Conservation (phyloP, 2,888 invertebrate genomes). For the Sesia apiformis region DNA sequence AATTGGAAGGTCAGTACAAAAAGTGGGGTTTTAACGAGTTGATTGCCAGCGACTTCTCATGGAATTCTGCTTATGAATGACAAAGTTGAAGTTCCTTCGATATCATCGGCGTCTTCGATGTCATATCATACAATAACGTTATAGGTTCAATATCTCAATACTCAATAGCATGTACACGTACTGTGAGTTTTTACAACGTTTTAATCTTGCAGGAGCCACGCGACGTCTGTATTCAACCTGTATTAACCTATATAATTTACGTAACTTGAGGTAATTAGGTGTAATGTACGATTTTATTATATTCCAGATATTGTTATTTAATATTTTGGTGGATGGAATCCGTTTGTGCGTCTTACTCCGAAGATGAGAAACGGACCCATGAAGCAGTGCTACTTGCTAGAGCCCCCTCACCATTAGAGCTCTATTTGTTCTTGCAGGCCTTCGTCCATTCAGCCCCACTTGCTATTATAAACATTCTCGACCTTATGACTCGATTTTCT, state of each 20-base stretch:
- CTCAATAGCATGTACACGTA: too few species aligned
- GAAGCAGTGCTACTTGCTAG: constrained; percentile 76
- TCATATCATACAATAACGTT: too few species aligned
- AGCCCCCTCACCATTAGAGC: constrained; percentile 80
- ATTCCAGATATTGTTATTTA: constrained; percentile 77
- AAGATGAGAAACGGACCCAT: constrained; percentile 73
- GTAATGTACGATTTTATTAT: constrained; percentile 4
- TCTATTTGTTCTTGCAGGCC: constrained; percentile 85
- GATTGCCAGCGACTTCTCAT: too few species aligned
- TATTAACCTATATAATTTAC: too few species aligned
- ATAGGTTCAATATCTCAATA: too few species aligned
- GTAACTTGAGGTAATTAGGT: neutral
- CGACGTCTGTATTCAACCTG: too few species aligned
- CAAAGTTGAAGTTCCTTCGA: too few species aligned
- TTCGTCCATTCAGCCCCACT: constrained; percentile 86
- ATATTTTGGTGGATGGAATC: constrained; percentile 87
- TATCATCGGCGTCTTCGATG: too few species aligned
- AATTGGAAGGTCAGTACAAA: constrained; percentile 70
- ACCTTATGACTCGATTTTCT: constrained; percentile 76
- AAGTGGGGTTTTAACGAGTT: too few species aligned
- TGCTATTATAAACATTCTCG: constrained; percentile 67
- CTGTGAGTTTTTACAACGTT: too few species aligned
- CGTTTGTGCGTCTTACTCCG: constrained; percentile 64
- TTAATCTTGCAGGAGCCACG: too few species aligned
- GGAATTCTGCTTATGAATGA: too few species aligned